These are phyloP conservation scores for Hemiprocne comata DNA, from an alignment of 2,113 vertebrate genomes.

Conservation along the genomic window DNA sequence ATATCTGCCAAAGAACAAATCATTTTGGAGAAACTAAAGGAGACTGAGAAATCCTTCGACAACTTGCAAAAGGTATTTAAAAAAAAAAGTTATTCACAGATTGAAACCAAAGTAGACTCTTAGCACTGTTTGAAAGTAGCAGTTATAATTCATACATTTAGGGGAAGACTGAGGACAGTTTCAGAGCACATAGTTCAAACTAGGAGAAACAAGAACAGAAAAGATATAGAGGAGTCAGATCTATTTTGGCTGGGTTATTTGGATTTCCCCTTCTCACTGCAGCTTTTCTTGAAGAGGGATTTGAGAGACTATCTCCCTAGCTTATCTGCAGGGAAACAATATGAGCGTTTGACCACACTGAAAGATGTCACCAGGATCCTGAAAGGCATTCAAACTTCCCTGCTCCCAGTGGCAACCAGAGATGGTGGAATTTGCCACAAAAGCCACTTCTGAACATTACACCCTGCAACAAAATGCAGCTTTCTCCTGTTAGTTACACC, in stretches of 20 bases:
- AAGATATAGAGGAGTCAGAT: neutral
- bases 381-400: neutral
- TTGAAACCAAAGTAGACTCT: neutral
- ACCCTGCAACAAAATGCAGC: neutral
- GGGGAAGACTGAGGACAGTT: neutral
- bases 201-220: neutral
- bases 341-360: neutral
- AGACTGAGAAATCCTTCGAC: slow-evolving; percentile 92
- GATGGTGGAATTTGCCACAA: neutral
- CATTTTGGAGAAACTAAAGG: slow-evolving; percentile 91
- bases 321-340: neutral
- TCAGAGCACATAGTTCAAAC: neutral
- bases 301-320: neutral
- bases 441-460: neutral
- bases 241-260: neutral
- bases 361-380: neutral
- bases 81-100: neutral
- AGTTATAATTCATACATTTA: neutral
- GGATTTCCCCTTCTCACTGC: neutral
- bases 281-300: neutral
- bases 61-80: slow-evolving; percentile 90
- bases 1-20: slow-evolving; percentile 97
- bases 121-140: neutral
- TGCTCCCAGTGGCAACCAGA: neutral
- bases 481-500: neutral